phyloP scores from a whole-genome alignment of 2,113 vertebrate genomes.

The Eleginops maclovinus region DNA sequence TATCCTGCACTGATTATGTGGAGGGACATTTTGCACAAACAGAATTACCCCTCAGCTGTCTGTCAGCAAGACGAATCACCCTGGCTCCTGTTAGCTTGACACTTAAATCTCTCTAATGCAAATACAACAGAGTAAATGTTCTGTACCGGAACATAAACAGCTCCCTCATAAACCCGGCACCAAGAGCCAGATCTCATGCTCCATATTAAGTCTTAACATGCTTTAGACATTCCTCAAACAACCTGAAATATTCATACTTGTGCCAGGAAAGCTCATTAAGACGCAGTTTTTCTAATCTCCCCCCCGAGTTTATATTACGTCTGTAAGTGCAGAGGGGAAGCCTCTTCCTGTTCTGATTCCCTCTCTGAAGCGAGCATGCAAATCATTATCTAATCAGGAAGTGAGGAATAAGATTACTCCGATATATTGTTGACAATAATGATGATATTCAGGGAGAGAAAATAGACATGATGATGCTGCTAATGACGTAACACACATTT shows the following conservation, averaged over 20 bases:
- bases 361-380: slow-evolving; percentile 61
- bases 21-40: slow-evolving; percentile 27
- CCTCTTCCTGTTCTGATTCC: slow-evolving; percentile 44
- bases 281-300: slow-evolving; percentile 35
- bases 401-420: slow-evolving; percentile 73
- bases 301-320: slow-evolving; percentile 12
- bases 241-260: slow-evolving; percentile 51
- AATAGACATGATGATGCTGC: background rate
- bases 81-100: background rate
- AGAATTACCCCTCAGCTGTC: slow-evolving; percentile 16
- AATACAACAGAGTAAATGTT: slow-evolving; percentile 29
- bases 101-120: slow-evolving; percentile 17
- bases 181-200: slow-evolving; percentile 31
- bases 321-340: slow-evolving; percentile 35
- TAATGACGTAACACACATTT: too few relatives aligned
- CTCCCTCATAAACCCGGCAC: slow-evolving; percentile 15
- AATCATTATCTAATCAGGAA: slow-evolving; percentile 83
- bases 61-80: slow-evolving; percentile 17
- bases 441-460: slow-evolving; percentile 29
- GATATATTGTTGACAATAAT: slow-evolving; percentile 59
- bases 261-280: slow-evolving; percentile 51
- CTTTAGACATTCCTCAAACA: slow-evolving; percentile 43
- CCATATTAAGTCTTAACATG: slow-evolving; percentile 29
- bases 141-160: slow-evolving; percentile 38
- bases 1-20: slow-evolving; percentile 19